A percentile compares a stretch with the other conserved stretches of the same genome.
Evolutionary conservation across 1,140 invertebrate genomes (phyloP).

Genomic region (Papilio dardanus): DNA sequence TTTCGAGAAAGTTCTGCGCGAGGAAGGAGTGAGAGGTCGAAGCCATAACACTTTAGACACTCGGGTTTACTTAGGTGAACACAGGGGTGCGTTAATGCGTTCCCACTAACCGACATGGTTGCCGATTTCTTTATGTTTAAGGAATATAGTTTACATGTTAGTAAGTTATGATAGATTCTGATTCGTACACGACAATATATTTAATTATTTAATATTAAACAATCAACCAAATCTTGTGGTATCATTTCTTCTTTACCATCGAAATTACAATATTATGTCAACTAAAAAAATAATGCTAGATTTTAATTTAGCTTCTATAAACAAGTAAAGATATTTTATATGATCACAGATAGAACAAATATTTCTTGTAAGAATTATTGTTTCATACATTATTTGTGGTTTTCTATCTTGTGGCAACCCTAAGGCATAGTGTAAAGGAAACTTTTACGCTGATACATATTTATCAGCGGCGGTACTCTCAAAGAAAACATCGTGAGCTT

Average conservation of each 20-base stretch:
- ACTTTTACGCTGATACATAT: constrained; percentile 36
- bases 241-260: too few species aligned
- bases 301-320: too few species aligned
- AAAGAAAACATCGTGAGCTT: constrained; percentile 38
- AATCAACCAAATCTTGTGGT: too few species aligned
- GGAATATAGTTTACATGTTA: background rate
- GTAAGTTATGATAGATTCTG: too few species aligned
- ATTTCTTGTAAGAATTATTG: background rate
- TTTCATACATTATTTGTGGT: background rate
- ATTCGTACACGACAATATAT: too few species aligned
- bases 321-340: background rate
- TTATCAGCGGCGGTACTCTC: constrained; percentile 35
- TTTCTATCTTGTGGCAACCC: constrained; percentile 9
- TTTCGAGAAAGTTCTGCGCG: constrained; percentile 32
- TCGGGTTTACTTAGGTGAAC: constrained; percentile 26
- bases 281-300: too few species aligned
- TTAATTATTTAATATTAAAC: too few species aligned
- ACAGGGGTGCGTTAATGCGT: constrained; percentile 35
- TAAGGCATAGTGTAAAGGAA: constrained; percentile 31
- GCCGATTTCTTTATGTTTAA: background rate
- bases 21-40: constrained; percentile 21
- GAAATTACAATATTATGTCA: too few species aligned
- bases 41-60: constrained; percentile 36
- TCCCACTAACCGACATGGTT: constrained; percentile 1
- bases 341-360: background rate